These are phyloP conservation scores for Xiphias gladius DNA, from an alignment of 2,113 vertebrate species.

Conservation along the genomic window DNA sequence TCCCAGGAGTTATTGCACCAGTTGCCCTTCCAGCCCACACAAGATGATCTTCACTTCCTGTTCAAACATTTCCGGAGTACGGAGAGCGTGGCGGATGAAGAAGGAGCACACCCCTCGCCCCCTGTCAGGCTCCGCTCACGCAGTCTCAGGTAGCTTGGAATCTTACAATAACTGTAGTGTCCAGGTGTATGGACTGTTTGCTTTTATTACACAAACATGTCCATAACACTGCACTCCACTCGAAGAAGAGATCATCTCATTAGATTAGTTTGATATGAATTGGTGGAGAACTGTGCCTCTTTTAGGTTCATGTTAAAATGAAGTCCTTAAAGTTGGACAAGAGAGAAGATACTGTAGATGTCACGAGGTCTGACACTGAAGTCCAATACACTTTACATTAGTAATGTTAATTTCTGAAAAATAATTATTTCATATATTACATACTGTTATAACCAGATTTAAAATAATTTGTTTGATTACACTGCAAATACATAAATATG, in stretches of 20 bases:
- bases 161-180: neutral
- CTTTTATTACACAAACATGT: conserved; percentile 8
- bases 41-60: conserved; percentile 95
- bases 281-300: no score
- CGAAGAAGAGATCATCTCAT: neutral
- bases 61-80: conserved; percentile 97
- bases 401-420: neutral
- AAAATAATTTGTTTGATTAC: neutral
- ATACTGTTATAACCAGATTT: neutral
- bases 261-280: neutral
- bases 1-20: conserved; percentile 96
- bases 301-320: neutral
- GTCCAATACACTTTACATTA: neutral
- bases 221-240: neutral
- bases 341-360: neutral
- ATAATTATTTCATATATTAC: neutral
- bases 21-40: conserved; percentile 94
- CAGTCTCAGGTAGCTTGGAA: conserved; percentile 89
- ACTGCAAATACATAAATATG: neutral
- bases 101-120: conserved; percentile 82
- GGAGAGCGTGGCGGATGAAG: conserved; percentile 90
- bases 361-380: neutral
- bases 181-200: neutral
- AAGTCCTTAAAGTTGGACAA: neutral
- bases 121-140: conserved; percentile 89